Conservation (phyloP, 2,113 vertebrate genomes). For the Otolemur garnettii region DNA sequence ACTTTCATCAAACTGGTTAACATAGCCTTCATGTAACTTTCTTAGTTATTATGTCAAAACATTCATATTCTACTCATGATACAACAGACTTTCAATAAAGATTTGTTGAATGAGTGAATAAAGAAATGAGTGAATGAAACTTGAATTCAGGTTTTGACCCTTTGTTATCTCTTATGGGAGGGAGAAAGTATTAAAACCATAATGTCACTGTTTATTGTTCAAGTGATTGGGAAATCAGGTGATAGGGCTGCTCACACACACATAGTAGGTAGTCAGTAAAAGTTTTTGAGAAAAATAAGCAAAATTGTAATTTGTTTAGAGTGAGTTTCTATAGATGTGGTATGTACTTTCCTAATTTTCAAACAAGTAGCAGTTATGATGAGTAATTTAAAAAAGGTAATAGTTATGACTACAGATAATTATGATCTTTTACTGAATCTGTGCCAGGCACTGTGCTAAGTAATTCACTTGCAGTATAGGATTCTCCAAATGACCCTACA, state of each 20-base stretch:
- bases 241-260: background rate
- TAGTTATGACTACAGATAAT: background rate
- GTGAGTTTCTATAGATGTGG: background rate
- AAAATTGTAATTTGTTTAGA: slow-evolving; percentile 16
- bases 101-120: background rate
- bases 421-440: background rate
- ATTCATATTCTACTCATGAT: no score
- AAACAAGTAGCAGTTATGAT: background rate
- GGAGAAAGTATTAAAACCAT: background rate
- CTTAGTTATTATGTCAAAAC: no score
- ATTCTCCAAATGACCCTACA: background rate
- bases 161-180: background rate
- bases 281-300: background rate
- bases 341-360: slow-evolving; percentile 28
- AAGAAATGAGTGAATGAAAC: slow-evolving; percentile 25
- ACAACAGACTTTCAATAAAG: background rate
- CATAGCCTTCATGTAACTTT: no score
- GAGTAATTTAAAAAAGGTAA: background rate
- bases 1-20: no score
- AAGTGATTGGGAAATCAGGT: background rate
- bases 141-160: background rate
- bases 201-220: background rate
- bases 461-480: background rate
- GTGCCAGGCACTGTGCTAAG: background rate
- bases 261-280: background rate